These are phyloP conservation scores for Drosophila formosana DNA, from an alignment of 2,888 invertebrate genomes.

Conservation along the genomic window DNA sequence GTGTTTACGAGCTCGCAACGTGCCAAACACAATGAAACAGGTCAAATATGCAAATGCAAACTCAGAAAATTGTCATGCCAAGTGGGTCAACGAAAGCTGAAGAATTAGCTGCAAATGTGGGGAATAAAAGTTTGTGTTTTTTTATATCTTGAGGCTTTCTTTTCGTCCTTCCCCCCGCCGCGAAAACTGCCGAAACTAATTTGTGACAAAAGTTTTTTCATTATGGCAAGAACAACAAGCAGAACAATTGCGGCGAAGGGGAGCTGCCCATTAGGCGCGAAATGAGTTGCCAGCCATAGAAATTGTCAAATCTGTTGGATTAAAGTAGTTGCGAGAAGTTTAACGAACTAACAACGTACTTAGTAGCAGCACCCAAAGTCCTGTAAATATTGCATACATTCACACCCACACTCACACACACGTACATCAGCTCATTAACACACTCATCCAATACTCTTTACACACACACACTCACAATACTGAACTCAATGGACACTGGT, in stretches of 20 bases:
- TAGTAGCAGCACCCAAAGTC: constrained; percentile 19
- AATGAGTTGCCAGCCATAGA: constrained; percentile 31
- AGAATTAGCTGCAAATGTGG: constrained; percentile 30
- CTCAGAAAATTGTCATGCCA: constrained; percentile 19
- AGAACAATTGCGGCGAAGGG: constrained; percentile 5
- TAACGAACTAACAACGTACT: constrained; percentile 35
- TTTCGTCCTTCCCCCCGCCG: neutral
- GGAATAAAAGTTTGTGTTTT: constrained; percentile 14
- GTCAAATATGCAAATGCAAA: constrained; percentile 47
- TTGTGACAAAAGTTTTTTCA: constrained; percentile 40
- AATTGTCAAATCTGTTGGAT: constrained; percentile 16
- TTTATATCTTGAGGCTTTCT: constrained; percentile 2
- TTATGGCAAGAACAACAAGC: constrained; percentile 19
- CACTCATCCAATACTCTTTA: constrained; percentile 17
- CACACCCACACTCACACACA: constrained; percentile 7
- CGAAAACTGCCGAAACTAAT: neutral
- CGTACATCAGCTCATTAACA: constrained; percentile 25
- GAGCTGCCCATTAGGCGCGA: constrained; percentile 24
- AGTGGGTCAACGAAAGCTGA: constrained; percentile 33
- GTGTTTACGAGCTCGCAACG: constrained; percentile 32
- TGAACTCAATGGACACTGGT: constrained; percentile 60
- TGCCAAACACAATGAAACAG: constrained; percentile 4
- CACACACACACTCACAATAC: constrained; percentile 35
- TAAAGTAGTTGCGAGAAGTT: constrained; percentile 28
- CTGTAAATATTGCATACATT: constrained; percentile 48